These are phyloP conservation scores for Lycaon pictus DNA, from an alignment of 2,113 vertebrate genomes.

Conservation along the genomic window DNA sequence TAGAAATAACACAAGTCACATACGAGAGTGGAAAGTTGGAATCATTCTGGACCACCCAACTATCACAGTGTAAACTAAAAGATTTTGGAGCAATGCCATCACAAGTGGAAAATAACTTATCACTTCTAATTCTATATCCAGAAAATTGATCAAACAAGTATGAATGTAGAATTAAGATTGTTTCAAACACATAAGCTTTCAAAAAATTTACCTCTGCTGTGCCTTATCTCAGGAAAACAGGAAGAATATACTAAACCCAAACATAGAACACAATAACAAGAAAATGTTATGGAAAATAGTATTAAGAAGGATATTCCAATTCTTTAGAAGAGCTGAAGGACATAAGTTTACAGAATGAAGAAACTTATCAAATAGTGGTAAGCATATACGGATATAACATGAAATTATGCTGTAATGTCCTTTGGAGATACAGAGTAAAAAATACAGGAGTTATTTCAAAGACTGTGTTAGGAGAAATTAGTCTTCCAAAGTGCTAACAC, in stretches of 20 bases:
- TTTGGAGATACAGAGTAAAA: neutral
- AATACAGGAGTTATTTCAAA: neutral
- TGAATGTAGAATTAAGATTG: neutral
- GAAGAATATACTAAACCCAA: neutral
- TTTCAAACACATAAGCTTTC: neutral
- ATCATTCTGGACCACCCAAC: neutral
- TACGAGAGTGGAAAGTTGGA: neutral
- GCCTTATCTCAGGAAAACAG: neutral
- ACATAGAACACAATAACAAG: neutral
- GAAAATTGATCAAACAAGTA: neutral
- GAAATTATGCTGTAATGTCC: neutral
- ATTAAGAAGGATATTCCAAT: neutral
- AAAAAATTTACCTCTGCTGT: neutral
- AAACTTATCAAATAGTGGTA: neutral
- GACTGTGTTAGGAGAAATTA: neutral
- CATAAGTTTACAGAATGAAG: neutral
- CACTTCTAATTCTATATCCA: neutral
- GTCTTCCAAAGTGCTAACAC: neutral
- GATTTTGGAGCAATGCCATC: neutral
- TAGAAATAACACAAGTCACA: neutral
- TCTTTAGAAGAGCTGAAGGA: conserved; percentile 3
- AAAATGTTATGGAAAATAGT: neutral
- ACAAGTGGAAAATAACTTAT: neutral
- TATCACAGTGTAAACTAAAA: neutral
- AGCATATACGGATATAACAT: neutral